Evolutionary conservation across 2,888 invertebrate genomes (phyloP), one percentile per base, ranked within the genome.

Genomic region (Dicyrtomina minuta): DNA sequence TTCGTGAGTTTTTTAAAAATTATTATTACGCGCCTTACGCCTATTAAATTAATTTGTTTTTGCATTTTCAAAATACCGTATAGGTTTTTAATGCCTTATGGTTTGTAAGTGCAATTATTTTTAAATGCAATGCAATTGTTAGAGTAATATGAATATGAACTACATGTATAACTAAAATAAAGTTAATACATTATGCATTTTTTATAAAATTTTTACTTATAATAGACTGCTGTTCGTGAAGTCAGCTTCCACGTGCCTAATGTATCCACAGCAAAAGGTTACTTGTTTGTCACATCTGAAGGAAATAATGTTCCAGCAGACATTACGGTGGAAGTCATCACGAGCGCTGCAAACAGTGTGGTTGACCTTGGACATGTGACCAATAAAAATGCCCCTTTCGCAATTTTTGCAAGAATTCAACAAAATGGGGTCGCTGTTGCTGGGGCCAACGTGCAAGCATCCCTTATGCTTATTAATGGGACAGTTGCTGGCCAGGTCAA

Each of bases 371-470:
- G 26, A 10, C 22, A 56, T 3, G 13, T 56, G 13, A n/a, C 56
- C 2, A 56, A 56, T 12, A 24, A 15, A n/a, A n/a, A 56, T 13
- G 56, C 56, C 26, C 56, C 56, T 13, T 56, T 56, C 26, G 56
- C 27, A 1, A 27, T 56, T 13, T 56, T 27, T 27, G 56, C 55
- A 1, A n/a, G 8, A 22, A 24, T 55, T 15, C 24, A 6, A 10
- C 26, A 22, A 15, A 4, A 2, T 15, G 27, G 15, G 3, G 3
- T 2, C 1, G 10, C 24, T 12, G 55, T 55, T 26, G n/a, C 22
- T 8, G 55, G 55, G 3, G 55, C 55, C 5, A 22, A 24, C 6
- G 22, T 55, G 12, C 6, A 24, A 4, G 55, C 55, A 26, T 24
- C 26, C 5, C 24, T 55, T 26, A 15, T 12, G 8, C 10, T 51